Evolutionary conservation across 2,888 invertebrate genomes (phyloP).

Genomic region (Scaeva pyrastri): DNA sequence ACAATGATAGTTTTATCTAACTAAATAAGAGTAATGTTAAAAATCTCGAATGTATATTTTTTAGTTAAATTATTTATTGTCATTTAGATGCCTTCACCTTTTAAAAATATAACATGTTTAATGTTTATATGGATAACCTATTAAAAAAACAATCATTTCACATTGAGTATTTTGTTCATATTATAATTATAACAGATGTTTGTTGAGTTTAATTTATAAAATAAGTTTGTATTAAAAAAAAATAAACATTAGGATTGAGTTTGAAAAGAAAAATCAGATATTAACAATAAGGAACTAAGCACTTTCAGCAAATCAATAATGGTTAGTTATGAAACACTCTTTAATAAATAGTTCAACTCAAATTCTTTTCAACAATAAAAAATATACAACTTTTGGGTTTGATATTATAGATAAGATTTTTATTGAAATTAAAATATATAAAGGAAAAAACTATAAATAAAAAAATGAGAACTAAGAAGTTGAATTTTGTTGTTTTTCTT

Average conservation of each 20-base stretch:
- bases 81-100: slow-evolving; percentile 21
- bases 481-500: not conserved
- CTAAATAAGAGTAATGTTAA: slow-evolving; percentile 21
- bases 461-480: slow-evolving; percentile 32
- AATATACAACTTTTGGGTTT: slow-evolving; percentile 25
- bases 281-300: not conserved
- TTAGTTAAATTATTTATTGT: slow-evolving; percentile 67
- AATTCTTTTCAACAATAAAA: not conserved
- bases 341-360: not conserved
- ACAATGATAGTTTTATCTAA: slow-evolving; percentile 40
- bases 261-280: not conserved
- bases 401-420: slow-evolving; percentile 44
- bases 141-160: not conserved
- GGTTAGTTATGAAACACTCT: slow-evolving; percentile 3
- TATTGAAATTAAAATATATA: slow-evolving; percentile 50
- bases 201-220: slow-evolving; percentile 12
- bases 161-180: not conserved
- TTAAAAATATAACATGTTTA: too few species aligned
- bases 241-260: not conserved
- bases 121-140: too few species aligned
- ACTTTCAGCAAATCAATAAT: not conserved
- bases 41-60: slow-evolving; percentile 45
- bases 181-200: not conserved
- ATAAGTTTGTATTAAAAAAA: not conserved
- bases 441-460: slow-evolving; percentile 38